Base-by-base conservation (phyloP, 2,888 invertebrate species). In the Petrolisthes manimaculis region DNA sequence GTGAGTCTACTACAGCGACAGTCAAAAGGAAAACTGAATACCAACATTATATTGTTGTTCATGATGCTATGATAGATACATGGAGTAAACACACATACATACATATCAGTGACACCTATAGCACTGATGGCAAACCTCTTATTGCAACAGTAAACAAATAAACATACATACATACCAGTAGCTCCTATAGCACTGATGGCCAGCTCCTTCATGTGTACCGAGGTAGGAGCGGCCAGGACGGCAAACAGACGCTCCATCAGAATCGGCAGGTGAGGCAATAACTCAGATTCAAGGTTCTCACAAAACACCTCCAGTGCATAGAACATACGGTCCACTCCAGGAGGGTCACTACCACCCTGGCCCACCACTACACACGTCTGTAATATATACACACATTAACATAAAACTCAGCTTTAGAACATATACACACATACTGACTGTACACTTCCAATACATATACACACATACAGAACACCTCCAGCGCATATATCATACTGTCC, bases 271-370 rank as follows among this genome's bases (percentile, higher is more conserved):
- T 96, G 96, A 0, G 96, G 96, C 83, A 95, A 93, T 69, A 97
- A 93, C n/a, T 95, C 95, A 83, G 95, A 95, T 91, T 95, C 95
- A 74, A 96, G 93, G 93, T 96, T 96, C 92, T 96, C 96, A 92
- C 96, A 96, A 92, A 96, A 96, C 89, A 95, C 95, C 93, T 96
- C 96, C 90, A 97, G 92, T 0, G 96, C 96, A 93, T 96, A 96
- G 92, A 96, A 97, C 93, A 96, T 95, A 84, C 96, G 94, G 91
- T 95, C 95, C 3, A 95, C 94, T 84, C 95, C 95, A 21, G 95
- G 94, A 0, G 95, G 95, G 91, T 93, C 90, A 67, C 86, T 84
- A 5, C 88, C 84, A 67, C 88, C 88, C n/a, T 79, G 84, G 8
- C 88, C 80, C 8, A 88, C 88, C 69, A 88, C 80, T 55, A 88